These are phyloP conservation scores for Anguilla obscura DNA, from an alignment of 2,797 vertebrate species.

Conservation along the genomic window DNA sequence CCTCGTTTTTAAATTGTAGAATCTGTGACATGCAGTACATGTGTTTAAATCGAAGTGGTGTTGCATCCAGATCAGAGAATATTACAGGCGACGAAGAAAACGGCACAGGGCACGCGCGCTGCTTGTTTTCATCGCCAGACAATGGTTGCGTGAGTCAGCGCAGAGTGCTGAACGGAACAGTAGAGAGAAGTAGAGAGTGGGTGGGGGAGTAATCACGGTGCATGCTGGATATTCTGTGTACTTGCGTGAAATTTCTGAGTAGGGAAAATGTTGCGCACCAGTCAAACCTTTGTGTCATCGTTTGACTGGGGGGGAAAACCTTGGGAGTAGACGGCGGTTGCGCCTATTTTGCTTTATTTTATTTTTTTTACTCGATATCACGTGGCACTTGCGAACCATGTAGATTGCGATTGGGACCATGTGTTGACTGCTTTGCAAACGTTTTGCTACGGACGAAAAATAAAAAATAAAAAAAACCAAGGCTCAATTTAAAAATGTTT, in stretches of 20 bases:
- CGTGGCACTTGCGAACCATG: not conserved
- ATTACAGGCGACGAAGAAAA: not conserved
- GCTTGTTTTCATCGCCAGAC: not conserved
- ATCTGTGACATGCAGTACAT: not conserved
- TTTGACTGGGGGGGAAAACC: not conserved
- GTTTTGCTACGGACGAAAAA: not conserved
- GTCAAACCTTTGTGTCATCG: not conserved
- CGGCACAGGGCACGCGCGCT: not conserved
- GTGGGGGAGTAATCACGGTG: not conserved
- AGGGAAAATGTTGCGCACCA: not conserved
- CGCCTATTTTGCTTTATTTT: not conserved
- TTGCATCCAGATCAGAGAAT: not conserved
- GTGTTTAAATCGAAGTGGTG: not conserved
- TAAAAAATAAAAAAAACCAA: not conserved
- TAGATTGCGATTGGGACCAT: not conserved
- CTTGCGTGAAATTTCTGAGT: not conserved
- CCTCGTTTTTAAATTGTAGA: not conserved
- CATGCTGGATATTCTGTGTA: not conserved
- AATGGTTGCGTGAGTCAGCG: not conserved
- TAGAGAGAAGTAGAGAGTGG: not conserved
- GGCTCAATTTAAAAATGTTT: no score
- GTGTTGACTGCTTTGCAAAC: not conserved
- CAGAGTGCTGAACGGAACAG: not conserved
- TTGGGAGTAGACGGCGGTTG: not conserved
- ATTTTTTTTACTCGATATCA: not conserved